Conservation (phyloP, 2,888 invertebrate genomes). For the Carabus problematicus region DNA sequence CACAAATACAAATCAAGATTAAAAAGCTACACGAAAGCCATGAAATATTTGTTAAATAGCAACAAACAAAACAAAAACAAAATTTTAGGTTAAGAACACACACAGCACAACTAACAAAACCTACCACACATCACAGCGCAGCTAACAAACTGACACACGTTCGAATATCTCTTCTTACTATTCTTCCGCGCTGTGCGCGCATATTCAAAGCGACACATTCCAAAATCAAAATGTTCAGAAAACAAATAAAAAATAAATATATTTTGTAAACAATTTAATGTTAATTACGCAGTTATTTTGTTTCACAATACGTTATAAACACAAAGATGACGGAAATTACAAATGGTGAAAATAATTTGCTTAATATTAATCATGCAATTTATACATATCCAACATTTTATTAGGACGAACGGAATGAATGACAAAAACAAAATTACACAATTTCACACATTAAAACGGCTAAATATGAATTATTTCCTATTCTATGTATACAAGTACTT, state of each 20-base stretch:
- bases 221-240: background rate
- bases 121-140: slow-evolving; percentile 52
- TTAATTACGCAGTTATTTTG: background rate
- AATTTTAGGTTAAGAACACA: slow-evolving; percentile 41
- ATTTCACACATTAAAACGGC: slow-evolving; percentile 38
- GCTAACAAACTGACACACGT: slow-evolving; percentile 29
- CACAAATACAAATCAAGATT: slow-evolving; percentile 19
- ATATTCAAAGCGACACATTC: background rate
- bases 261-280: background rate
- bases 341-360: background rate
- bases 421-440: slow-evolving; percentile 39
- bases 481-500: slow-evolving; percentile 33
- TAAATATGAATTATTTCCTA: slow-evolving; percentile 23
- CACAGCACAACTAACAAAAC: slow-evolving; percentile 48
- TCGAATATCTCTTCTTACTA: slow-evolving; percentile 21
- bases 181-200: background rate
- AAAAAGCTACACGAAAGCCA: slow-evolving; percentile 30
- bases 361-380: background rate
- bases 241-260: background rate
- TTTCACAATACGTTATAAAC: too few species aligned
- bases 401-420: slow-evolving; percentile 39
- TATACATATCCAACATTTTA: slow-evolving; percentile 36
- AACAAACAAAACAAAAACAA: slow-evolving; percentile 38
- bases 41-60: slow-evolving; percentile 34
- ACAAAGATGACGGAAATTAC: background rate